Conservation (phyloP, 2,797 vertebrate species). For the Girardinus metallicus region DNA sequence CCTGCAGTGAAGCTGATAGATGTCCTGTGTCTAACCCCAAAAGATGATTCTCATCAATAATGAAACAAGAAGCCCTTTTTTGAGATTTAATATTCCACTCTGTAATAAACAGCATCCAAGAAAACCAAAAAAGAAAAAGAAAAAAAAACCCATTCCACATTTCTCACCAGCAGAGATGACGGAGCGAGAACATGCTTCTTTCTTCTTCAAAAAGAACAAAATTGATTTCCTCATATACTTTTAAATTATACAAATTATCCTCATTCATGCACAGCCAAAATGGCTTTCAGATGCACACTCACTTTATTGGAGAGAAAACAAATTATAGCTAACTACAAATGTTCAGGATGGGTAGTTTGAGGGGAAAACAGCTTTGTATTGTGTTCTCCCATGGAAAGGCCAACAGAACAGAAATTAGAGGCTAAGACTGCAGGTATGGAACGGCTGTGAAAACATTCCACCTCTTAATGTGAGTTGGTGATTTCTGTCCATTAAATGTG, state of each 20-base stretch:
- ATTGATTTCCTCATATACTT: slow-evolving; percentile 29
- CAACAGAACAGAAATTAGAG: slow-evolving; percentile 5
- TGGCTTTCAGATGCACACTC: slow-evolving; percentile 22
- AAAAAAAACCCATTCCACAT: background rate
- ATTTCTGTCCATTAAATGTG: slow-evolving; percentile 32
- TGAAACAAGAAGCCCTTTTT: background rate
- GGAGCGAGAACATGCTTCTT: slow-evolving; percentile 15
- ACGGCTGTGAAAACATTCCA: slow-evolving; percentile 7
- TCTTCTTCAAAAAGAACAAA: slow-evolving; percentile 31
- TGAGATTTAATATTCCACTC: background rate
- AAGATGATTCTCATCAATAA: background rate
- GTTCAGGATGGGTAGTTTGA: slow-evolving; percentile 34
- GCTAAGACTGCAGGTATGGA: slow-evolving; percentile 14
- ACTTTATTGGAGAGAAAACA: slow-evolving; percentile 26
- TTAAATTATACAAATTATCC: slow-evolving; percentile 39
- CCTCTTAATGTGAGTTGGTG: slow-evolving; percentile 14
- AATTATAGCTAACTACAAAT: slow-evolving; percentile 25
- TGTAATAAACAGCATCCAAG: background rate
- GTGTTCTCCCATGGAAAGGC: slow-evolving; percentile 15
- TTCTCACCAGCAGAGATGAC: background rate
- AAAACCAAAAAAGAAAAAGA: background rate
- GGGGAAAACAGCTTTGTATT: slow-evolving; percentile 42
- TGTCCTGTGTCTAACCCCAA: background rate
- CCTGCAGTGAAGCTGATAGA: background rate
- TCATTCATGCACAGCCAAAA: slow-evolving; percentile 10